These are phyloP conservation scores for Lamellibrachia columna DNA, from an alignment of 2,888 invertebrate genomes.

Conservation along the genomic window DNA sequence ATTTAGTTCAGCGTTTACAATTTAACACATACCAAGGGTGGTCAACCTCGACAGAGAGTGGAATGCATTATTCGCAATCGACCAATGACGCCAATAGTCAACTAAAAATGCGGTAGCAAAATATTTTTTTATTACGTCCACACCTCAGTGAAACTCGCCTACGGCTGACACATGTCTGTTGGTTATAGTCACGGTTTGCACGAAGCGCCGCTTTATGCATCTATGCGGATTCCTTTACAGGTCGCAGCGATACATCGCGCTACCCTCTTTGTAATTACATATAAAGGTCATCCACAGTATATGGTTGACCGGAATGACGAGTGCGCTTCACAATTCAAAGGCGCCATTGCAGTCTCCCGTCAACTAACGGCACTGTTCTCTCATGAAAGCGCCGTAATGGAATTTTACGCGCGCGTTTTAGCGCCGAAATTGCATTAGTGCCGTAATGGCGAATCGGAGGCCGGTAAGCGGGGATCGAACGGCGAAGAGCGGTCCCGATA, in stretches of 20 bases:
- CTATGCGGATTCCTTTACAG: not conserved
- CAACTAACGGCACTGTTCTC: not conserved
- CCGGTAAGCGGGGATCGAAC: not conserved
- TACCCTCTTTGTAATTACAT: not conserved
- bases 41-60: no score
- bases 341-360: not conserved
- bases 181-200: not conserved
- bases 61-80: not conserved
- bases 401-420: slow-evolving; percentile 10
- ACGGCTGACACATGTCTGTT: not conserved
- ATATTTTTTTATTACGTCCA: not conserved
- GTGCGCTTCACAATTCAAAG: not conserved
- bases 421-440: slow-evolving; percentile 3
- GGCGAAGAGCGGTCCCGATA: not conserved
- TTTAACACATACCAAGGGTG: not conserved
- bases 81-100: not conserved
- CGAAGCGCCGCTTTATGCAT: not conserved
- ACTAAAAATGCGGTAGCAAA: not conserved
- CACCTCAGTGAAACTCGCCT: not conserved
- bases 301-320: not conserved
- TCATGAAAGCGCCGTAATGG: not conserved
- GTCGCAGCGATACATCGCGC: not conserved
- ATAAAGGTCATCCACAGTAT: not conserved
- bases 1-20: not conserved
- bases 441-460: not conserved